Evolutionary conservation across 2,888 invertebrate species (phyloP).

Genomic region (Notodonta dromedarius): DNA sequence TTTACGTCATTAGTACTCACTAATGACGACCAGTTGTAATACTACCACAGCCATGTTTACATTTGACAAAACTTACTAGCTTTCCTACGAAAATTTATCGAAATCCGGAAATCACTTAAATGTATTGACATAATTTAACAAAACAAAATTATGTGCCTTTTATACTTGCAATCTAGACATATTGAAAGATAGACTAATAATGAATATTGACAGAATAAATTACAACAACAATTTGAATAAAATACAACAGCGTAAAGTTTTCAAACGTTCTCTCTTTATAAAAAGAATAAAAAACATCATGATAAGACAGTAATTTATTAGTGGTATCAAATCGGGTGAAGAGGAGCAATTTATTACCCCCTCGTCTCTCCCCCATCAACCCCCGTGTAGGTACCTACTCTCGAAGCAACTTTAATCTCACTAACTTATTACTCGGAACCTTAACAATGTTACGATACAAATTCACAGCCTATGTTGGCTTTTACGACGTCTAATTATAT

Average conservation of each 20-base stretch:
- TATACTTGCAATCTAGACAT: no score
- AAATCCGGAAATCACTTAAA: no score
- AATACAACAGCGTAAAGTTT: constrained; percentile 8
- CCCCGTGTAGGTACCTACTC: not conserved
- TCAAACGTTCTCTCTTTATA: constrained; percentile 14
- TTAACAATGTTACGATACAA: constrained; percentile 38
- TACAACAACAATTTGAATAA: constrained; percentile 10
- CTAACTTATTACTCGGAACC: constrained; percentile 34
- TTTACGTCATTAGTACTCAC: no score
- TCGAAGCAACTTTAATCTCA: constrained; percentile 22
- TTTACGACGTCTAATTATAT: constrained; percentile 34
- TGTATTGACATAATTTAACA: no score
- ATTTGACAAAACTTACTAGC: constrained; percentile 21
- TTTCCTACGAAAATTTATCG: no score
- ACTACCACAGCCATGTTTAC: constrained; percentile 68
- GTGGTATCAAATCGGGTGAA: constrained; percentile 28
- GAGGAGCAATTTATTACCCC: constrained; percentile 33
- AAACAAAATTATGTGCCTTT: no score
- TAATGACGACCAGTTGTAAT: constrained; percentile 27
- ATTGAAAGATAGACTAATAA: no score
- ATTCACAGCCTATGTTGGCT: constrained; percentile 67
- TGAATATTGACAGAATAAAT: no score
- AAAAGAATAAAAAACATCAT: constrained; percentile 12
- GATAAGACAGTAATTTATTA: constrained; percentile 32
- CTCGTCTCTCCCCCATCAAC: constrained; percentile 7